These are phyloP conservation scores for Aphidoletes aphidimyza DNA, from an alignment of 2,888 invertebrate genomes.

Conservation along the genomic window DNA sequence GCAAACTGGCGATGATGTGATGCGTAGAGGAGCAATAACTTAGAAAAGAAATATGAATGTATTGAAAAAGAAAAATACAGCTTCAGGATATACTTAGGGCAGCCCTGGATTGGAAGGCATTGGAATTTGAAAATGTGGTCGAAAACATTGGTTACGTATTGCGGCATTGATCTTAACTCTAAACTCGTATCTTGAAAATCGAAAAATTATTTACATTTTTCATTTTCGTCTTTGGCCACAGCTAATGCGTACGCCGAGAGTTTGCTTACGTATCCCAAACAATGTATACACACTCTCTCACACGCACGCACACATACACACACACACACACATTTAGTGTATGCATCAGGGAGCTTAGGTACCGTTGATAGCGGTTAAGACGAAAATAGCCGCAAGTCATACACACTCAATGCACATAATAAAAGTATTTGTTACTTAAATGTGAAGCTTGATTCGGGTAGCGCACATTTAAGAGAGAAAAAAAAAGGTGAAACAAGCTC, in stretches of 20 bases:
- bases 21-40: too few species aligned
- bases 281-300: too few species aligned
- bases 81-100: slow-evolving; percentile 22
- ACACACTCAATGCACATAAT: neutral
- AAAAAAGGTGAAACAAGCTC: slow-evolving; percentile 5
- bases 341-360: slow-evolving; percentile 46
- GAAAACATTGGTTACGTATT: neutral
- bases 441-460: neutral
- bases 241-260: neutral
- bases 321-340: neutral
- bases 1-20: neutral
- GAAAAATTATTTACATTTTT: slow-evolving; percentile 36
- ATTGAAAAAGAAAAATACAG: slow-evolving; percentile 25
- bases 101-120: neutral
- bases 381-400: slow-evolving; percentile 48
- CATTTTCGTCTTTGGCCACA: slow-evolving; percentile 48
- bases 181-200: neutral
- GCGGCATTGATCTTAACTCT: neutral
- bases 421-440: slow-evolving; percentile 44
- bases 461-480: neutral
- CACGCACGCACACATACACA: too few species aligned
- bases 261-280: neutral
- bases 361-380: slow-evolving; percentile 44
- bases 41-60: neutral
- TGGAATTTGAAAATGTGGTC: neutral